Conservation (phyloP, 1,140 invertebrate species). For the Lutraria rhynchaena region DNA sequence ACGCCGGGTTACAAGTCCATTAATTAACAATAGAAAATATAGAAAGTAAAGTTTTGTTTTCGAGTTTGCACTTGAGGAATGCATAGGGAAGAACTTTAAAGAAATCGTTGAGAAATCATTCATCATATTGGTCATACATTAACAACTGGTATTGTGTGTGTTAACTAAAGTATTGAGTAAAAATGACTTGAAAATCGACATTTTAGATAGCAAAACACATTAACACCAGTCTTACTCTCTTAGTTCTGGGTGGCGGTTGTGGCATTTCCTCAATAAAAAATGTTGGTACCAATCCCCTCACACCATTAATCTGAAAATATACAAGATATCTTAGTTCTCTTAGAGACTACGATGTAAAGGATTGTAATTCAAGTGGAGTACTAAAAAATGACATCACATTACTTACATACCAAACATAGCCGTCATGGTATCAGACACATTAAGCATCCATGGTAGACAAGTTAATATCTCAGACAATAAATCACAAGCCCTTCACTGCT, state of each 20-base stretch:
- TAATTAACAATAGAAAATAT: too few species aligned
- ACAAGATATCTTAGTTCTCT: too few species aligned
- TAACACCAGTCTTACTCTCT: slow-evolving; percentile 36
- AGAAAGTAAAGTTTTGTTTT: too few species aligned
- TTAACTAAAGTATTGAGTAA: background rate
- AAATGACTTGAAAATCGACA: background rate
- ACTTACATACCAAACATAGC: too few species aligned
- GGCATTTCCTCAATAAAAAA: slow-evolving; percentile 61
- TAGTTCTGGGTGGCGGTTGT: slow-evolving; percentile 53
- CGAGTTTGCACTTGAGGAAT: background rate
- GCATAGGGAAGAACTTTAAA: background rate
- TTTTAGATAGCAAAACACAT: background rate
- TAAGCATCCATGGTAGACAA: too few species aligned
- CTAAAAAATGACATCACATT: too few species aligned
- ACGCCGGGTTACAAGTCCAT: too few species aligned
- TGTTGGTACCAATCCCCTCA: slow-evolving; percentile 51
- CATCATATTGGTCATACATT: background rate
- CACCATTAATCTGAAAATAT: slow-evolving; percentile 55
- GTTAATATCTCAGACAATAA: too few species aligned
- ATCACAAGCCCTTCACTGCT: too few species aligned
- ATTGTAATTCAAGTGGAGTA: too few species aligned
- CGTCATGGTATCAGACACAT: too few species aligned
- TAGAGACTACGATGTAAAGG: too few species aligned
- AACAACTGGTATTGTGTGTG: background rate
- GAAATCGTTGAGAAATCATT: background rate